Percentiles rank a stretch among this genome's conserved stretches.
Conservation (phyloP, 2,113 vertebrate species). For the Apodemus speciosus region DNA sequence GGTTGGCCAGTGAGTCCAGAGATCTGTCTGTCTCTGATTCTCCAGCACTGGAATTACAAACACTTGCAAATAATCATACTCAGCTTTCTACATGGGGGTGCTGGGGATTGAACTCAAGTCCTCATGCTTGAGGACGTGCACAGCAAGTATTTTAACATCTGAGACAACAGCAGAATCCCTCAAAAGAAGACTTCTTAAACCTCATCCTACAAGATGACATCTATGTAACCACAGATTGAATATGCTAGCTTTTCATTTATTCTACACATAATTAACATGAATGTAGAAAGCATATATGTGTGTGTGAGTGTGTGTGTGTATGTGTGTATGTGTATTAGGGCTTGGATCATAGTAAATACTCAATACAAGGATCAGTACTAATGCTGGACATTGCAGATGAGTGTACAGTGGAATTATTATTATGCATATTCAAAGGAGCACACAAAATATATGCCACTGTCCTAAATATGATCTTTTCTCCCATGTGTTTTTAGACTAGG, state of each 20-base stretch:
- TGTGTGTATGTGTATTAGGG: background rate
- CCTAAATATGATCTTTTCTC: background rate
- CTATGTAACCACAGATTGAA: background rate
- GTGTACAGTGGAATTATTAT: background rate
- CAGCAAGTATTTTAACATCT: background rate
- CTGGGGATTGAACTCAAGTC: background rate
- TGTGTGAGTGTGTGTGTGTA: background rate
- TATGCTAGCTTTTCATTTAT: background rate
- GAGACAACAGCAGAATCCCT: background rate
- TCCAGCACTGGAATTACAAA: background rate
- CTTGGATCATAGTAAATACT: background rate
- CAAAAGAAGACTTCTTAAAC: background rate
- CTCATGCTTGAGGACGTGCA: background rate
- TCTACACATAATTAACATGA: background rate
- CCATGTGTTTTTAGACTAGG: slow-evolving; percentile 8
- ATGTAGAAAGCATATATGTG: background rate
- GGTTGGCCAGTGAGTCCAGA: background rate
- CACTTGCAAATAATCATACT: background rate
- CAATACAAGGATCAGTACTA: background rate
- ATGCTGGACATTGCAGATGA: background rate
- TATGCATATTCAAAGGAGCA: background rate
- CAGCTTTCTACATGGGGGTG: background rate
- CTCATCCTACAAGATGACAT: background rate
- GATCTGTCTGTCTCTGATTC: background rate
- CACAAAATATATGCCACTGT: slow-evolving; percentile 6